Percentiles rank a stretch among this genome's conserved stretches.
Conservation (phyloP, 1,140 invertebrate genomes). For the Drosophila micromelanica region DNA sequence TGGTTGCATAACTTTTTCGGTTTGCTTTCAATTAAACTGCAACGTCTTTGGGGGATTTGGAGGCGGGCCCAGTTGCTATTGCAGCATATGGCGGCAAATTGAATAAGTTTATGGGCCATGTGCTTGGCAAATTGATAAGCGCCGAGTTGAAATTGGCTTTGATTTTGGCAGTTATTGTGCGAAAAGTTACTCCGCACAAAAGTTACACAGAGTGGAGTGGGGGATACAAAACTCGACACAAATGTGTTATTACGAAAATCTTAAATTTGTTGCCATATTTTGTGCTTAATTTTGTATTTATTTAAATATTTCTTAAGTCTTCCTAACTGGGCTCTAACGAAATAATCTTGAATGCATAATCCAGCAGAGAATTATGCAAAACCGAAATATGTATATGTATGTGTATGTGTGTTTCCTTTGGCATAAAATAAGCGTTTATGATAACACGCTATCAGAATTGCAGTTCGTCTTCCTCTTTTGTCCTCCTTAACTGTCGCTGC, state of each 20-base stretch:
- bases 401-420: neutral
- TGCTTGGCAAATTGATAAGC: slow-evolving; percentile 37
- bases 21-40: slow-evolving; percentile 42
- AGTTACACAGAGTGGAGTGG: neutral
- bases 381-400: neutral
- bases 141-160: slow-evolving; percentile 28
- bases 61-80: neutral
- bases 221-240: neutral
- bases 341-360: neutral
- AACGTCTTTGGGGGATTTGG: slow-evolving; percentile 3
- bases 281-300: no score
- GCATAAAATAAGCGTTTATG: slow-evolving; percentile 12
- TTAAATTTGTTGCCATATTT: neutral
- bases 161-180: slow-evolving; percentile 13
- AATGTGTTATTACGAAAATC: neutral
- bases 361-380: slow-evolving; percentile 10
- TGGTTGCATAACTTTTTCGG: slow-evolving; percentile 32
- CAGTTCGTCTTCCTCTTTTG: neutral
- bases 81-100: slow-evolving; percentile 44
- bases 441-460: slow-evolving; percentile 28
- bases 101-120: slow-evolving; percentile 37
- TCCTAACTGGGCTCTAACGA: neutral
- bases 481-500: neutral
- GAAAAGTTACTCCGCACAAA: slow-evolving; percentile 9
- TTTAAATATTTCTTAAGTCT: neutral